Evolutionary conservation across 2,888 invertebrate genomes (phyloP), one percentile per base, ranked within the genome.

Genomic region (Caenorhabditis sp.): DNA sequence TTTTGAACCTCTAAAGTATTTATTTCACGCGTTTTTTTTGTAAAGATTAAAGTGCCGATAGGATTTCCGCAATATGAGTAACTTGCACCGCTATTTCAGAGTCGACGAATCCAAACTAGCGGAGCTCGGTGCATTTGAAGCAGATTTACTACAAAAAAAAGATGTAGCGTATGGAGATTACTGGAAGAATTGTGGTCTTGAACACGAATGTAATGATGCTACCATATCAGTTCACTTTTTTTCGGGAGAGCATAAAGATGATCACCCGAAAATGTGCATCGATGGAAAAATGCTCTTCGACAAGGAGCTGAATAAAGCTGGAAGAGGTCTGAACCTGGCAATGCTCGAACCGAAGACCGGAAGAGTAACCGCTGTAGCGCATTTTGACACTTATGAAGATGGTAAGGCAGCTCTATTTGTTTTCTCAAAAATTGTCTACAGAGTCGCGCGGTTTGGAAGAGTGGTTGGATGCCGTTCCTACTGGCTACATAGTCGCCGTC

Each of bases 341-440:
- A 88, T 92, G 1, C 86, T 92, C 35, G 91, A 91, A 77, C 87
- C 90, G 6, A 88, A 89, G 20, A 90, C 90, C 15, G 89, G 90
- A 27, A 88, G 90, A 70, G 89, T 91, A 1, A 87, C 90, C 4
- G 86, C 90, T 35, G 90, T 91, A 0, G 90, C 90, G 30, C 90
- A 91, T 79, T 92, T 92, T 87, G 92, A 92, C 83, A 91, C 92
- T 0, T 92, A 92, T 83, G 90, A 89, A 43, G 88, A 90, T 87
- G 90, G 91, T 90, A 35, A 30, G 35, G 2, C 13, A 8, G 5
- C 13, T 39, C n/a, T 39, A 20, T 20, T 15, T n/a, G n/a, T n/a
- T n/a, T n/a, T n/a, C 45, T 45, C 27, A 27, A 50, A 50, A 30
- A 50, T n/a, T 50, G 48, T 56, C 56, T 82, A 15, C 83, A 90